phyloP scores from a whole-genome alignment of 2,113 vertebrate genomes.

The Circaetus gallicus region DNA sequence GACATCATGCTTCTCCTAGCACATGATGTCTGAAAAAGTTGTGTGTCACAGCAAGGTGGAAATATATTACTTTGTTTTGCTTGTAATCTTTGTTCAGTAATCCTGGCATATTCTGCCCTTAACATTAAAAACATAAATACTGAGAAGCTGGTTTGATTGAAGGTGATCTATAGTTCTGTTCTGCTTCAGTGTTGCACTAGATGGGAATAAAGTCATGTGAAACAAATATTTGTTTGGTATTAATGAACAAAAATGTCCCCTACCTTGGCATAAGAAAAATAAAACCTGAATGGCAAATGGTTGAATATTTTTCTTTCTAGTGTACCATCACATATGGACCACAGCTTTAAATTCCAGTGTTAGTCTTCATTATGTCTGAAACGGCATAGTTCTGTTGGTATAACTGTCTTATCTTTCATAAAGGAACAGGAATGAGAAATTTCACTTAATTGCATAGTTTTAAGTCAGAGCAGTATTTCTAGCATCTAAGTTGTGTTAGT shows the following conservation, averaged over 20 bases:
- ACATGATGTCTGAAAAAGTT: not conserved
- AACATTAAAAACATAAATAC: not conserved
- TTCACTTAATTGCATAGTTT: not conserved
- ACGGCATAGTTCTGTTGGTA: not conserved
- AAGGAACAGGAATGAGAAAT: not conserved
- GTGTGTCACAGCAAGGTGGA: not conserved
- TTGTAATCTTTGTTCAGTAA: not conserved
- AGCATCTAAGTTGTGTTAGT: not conserved
- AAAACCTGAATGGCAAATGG: not conserved
- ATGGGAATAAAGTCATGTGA: not conserved
- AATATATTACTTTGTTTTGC: not conserved
- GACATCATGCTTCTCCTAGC: not conserved
- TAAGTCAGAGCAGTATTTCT: not conserved
- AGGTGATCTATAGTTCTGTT: not conserved
- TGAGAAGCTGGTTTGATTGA: not conserved
- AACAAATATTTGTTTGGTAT: not conserved
- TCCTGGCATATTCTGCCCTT: not conserved
- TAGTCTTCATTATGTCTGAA: not conserved
- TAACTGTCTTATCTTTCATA: not conserved
- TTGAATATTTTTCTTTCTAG: not conserved
- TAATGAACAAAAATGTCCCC: constrained; percentile 18
- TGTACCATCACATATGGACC: not conserved
- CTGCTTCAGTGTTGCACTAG: constrained; percentile 3
- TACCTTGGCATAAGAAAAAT: not conserved
- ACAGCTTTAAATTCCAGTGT: not conserved